Evolutionary conservation across 2,113 vertebrate species (phyloP).

Genomic region (Heloderma charlesbogerti): DNA sequence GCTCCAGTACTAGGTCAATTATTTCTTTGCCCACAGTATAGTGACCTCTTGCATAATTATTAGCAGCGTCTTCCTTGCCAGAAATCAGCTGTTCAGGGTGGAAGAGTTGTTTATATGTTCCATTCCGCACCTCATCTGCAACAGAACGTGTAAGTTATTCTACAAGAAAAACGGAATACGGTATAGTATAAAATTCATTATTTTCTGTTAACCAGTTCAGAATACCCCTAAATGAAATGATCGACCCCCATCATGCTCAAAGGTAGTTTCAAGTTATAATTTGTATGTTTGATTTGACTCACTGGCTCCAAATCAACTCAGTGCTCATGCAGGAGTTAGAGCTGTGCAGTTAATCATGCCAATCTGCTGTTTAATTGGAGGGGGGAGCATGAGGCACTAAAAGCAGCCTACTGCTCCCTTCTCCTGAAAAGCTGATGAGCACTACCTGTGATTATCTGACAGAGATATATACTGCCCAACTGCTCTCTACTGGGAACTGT

Average conservation of each 20-base stretch:
- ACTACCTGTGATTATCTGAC: background rate
- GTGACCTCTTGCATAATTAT: slow-evolving; percentile 89
- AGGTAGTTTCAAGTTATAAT: background rate
- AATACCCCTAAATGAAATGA: background rate
- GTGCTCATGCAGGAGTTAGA: background rate
- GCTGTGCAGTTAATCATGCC: background rate
- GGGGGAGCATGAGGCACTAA: background rate
- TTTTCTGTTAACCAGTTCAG: background rate
- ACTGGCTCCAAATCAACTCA: background rate
- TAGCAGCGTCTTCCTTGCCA: slow-evolving; percentile 91
- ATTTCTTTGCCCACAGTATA: slow-evolving; percentile 89
- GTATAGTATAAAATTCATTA: background rate
- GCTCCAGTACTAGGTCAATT: slow-evolving; percentile 84
- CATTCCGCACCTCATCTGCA: slow-evolving; percentile 85
- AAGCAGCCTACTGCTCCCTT: background rate
- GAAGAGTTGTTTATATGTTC: slow-evolving; percentile 83
- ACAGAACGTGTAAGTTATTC: background rate
- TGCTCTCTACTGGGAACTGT: background rate
- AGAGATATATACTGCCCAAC: background rate
- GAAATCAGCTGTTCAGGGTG: slow-evolving; percentile 90
- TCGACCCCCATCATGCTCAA: background rate
- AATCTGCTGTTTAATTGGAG: background rate
- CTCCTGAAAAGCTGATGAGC: background rate
- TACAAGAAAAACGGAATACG: background rate
- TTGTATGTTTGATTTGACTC: background rate